These are phyloP conservation scores for Syrmaticus mikado DNA, from an alignment of 2,113 vertebrate genomes.

Conservation along the genomic window DNA sequence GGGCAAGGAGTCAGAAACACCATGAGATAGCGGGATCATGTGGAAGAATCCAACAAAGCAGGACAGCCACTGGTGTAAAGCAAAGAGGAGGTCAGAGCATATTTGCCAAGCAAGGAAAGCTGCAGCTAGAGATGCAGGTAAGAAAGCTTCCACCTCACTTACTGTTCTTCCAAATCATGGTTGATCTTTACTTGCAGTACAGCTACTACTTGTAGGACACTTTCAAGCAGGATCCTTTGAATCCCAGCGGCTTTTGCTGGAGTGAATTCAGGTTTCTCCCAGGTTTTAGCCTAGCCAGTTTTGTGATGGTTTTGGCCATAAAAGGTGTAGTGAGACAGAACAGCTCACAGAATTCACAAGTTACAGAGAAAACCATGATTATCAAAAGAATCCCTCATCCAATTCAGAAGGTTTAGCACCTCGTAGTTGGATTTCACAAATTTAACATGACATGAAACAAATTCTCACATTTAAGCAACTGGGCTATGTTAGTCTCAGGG, in stretches of 20 bases:
- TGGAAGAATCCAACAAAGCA: background rate
- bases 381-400: background rate
- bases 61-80: background rate
- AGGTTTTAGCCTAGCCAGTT: background rate
- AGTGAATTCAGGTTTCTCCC: background rate
- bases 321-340: background rate
- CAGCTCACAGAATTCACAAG: background rate
- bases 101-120: background rate
- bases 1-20: background rate
- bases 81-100: background rate
- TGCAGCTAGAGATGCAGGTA: background rate
- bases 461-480: background rate
- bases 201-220: background rate
- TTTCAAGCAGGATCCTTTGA: slow-evolving; percentile 5
- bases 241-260: background rate
- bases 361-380: background rate
- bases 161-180: background rate
- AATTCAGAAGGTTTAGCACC: background rate
- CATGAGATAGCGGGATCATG: accelerated
- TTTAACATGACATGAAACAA: background rate
- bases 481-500: background rate
- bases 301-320: background rate
- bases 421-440: background rate
- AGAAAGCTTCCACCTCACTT: background rate
- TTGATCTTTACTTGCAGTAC: background rate